Conservation (phyloP, 2,113 vertebrate genomes). For the Lonchura striata region DNA sequence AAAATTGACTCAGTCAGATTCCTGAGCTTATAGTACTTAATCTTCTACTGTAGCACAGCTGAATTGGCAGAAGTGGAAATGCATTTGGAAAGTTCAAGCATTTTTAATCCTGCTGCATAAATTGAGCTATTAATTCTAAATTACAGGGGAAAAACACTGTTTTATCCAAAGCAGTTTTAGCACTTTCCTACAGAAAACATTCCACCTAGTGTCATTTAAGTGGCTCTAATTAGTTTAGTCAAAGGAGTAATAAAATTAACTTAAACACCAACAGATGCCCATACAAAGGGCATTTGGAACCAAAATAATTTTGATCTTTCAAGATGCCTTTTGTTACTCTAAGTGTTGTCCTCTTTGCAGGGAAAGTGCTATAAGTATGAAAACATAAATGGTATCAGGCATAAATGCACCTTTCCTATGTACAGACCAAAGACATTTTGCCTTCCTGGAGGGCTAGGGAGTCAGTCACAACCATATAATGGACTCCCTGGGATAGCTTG, state of each 20-base stretch:
- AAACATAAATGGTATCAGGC: neutral
- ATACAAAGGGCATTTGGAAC: neutral
- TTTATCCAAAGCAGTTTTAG: neutral
- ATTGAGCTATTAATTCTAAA: constrained; percentile 32
- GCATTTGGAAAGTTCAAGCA: constrained; percentile 23
- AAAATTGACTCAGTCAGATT: neutral
- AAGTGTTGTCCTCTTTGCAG: neutral
- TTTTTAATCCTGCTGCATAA: constrained; percentile 20
- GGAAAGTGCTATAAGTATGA: neutral
- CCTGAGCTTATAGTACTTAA: neutral
- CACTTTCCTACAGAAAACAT: neutral
- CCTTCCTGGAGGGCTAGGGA: neutral
- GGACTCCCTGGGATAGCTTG: rapidly evolving
- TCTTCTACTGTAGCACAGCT: constrained; percentile 5
- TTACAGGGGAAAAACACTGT: neutral
- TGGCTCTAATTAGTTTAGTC: neutral
- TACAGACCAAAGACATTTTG: neutral
- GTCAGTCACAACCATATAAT: neutral
- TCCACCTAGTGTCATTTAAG: neutral
- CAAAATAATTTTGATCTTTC: neutral
- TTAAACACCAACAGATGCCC: neutral
- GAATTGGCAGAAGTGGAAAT: constrained; percentile 25
- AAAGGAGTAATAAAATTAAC: neutral
- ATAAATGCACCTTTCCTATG: neutral
- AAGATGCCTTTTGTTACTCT: neutral